These are phyloP conservation scores for Aethina tumida DNA, from an alignment of 1,140 invertebrate genomes.

Conservation along the genomic window DNA sequence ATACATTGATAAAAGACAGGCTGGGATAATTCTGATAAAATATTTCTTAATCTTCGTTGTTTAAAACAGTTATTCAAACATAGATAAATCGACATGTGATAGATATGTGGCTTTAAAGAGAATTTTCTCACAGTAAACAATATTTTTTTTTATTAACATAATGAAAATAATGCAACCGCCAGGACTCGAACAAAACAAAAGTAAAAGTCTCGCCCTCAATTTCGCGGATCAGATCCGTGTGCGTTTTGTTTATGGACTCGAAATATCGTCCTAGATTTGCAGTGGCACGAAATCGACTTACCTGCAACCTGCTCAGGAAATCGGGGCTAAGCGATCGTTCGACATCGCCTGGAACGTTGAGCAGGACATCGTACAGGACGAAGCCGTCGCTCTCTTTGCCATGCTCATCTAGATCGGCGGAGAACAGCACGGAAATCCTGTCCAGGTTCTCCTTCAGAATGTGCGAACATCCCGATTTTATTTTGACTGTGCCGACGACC, in stretches of 20 bases:
- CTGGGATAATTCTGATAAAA: too few relatives aligned
- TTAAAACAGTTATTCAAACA: too few relatives aligned
- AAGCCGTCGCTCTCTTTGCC: constrained; percentile 18
- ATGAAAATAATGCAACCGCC: too few relatives aligned
- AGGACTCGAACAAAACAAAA: constrained; percentile 23
- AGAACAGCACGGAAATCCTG: constrained; percentile 32
- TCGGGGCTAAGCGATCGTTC: constrained; percentile 28
- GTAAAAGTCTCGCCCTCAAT: constrained; percentile 25
- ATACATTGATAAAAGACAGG: too few relatives aligned
- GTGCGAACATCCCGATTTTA: constrained; percentile 29
- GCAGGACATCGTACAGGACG: constrained; percentile 26
- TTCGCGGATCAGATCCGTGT: constrained; percentile 25
- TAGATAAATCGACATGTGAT: too few relatives aligned
- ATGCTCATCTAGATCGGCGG: constrained; percentile 30
- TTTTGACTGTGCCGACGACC: constrained; percentile 28
- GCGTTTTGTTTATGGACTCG: constrained; percentile 18
- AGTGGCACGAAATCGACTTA: constrained; percentile 22
- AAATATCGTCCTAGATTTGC: constrained; percentile 20
- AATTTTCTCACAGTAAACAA: too few relatives aligned
- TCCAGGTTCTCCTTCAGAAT: constrained; percentile 31
- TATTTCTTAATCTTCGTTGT: too few relatives aligned
- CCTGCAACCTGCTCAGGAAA: constrained; percentile 33
- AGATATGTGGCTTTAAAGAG: too few relatives aligned
- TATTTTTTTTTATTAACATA: too few relatives aligned
- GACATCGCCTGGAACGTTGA: constrained; percentile 21